These are phyloP conservation scores for Urocynchramus pylzowi DNA, from an alignment of 2,113 vertebrate species.

Conservation along the genomic window DNA sequence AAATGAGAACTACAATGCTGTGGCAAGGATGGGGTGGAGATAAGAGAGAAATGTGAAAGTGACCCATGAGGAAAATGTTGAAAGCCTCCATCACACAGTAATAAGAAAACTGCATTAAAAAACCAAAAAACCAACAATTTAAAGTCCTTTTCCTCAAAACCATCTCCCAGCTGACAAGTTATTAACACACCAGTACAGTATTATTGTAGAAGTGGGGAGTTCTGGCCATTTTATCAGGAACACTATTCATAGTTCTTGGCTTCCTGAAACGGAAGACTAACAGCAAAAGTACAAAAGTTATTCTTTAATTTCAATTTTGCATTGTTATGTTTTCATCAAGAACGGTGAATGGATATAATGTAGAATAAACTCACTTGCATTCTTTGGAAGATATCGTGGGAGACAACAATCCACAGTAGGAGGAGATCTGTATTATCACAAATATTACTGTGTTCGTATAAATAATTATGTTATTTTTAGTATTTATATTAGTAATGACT, in stretches of 20 bases:
- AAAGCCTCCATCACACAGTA: neutral
- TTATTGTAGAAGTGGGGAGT: neutral
- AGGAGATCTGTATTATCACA: neutral
- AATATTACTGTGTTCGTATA: neutral
- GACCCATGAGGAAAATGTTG: neutral
- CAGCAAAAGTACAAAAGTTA: neutral
- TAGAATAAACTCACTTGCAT: neutral
- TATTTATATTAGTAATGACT: neutral
- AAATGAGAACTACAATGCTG: neutral
- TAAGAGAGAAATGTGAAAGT: neutral
- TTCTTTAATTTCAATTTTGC: neutral
- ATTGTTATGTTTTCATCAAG: neutral
- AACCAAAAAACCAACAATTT: neutral
- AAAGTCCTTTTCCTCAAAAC: neutral
- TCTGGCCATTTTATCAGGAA: neutral
- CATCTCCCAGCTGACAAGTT: neutral
- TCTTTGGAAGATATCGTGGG: neutral
- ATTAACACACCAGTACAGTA: neutral
- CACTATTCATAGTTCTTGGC: neutral
- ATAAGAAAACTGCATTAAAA: neutral
- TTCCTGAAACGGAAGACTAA: neutral
- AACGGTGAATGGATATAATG: neutral
- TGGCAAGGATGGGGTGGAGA: neutral
- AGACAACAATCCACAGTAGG: neutral
- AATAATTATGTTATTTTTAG: slow-evolving; percentile 3